These are phyloP conservation scores for Hydractinia echinata DNA, from an alignment of 30 jellyfish, hydroid and myxozoan genomes.

Conservation along the genomic window DNA sequence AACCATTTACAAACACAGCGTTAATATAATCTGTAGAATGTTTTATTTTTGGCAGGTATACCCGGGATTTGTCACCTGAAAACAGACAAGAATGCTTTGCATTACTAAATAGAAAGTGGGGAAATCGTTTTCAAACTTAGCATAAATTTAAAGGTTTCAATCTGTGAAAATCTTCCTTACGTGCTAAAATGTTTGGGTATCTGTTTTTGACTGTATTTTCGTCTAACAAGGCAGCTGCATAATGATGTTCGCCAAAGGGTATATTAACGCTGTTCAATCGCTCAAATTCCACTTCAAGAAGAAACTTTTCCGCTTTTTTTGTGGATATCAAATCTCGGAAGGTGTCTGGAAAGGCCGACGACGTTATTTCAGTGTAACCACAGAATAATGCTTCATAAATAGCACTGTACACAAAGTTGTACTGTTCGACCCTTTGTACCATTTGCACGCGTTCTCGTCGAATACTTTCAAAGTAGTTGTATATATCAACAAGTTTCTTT, in stretches of 20 bases:
- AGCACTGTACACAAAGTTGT: slow-evolving; percentile 21
- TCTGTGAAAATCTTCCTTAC: neutral
- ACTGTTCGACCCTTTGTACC: slow-evolving; percentile 73
- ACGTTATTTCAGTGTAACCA: slow-evolving; percentile 22
- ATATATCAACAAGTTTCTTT: slow-evolving; percentile 61
- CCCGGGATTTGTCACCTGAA: no score
- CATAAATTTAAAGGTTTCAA: no score
- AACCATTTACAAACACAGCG: slow-evolving; percentile 34
- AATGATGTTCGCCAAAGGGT: neutral
- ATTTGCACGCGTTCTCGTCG: slow-evolving; percentile 72
- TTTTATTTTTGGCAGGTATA: no score
- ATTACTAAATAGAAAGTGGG: no score
- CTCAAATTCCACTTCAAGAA: slow-evolving; percentile 1
- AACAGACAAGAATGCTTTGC: no score
- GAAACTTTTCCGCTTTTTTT: neutral
- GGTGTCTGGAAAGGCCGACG: neutral
- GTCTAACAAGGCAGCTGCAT: neutral
- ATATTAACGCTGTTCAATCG: neutral
- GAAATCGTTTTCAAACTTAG: no score
- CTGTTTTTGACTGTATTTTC: slow-evolving; percentile 3
- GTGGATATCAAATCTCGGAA: neutral
- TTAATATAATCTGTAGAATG: neutral
- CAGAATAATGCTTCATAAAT: slow-evolving; percentile 27
- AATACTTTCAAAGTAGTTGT: slow-evolving; percentile 81
- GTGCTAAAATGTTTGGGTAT: neutral